A percentile compares a stretch with the other conserved stretches of the same genome.
Evolutionary conservation across 2,888 invertebrate genomes (phyloP).

Genomic region (Eumerus sabulonum): DNA sequence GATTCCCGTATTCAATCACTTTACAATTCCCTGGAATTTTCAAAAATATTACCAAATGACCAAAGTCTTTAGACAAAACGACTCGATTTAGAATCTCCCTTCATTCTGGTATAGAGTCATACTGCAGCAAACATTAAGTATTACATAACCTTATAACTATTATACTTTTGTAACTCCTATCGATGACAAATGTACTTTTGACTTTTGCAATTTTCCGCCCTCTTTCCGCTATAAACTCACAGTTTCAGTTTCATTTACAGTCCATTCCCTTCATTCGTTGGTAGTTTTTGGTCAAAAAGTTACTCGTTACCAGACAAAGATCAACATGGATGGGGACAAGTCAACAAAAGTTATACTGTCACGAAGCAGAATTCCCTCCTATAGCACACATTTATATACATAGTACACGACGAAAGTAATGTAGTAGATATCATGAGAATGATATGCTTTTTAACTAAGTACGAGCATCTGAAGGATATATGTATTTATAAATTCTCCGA

Average conservation of each 20-base stretch:
- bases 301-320: slow-evolving; percentile 34
- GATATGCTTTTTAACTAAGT: slow-evolving; percentile 40
- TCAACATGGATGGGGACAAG: slow-evolving; percentile 22
- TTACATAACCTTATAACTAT: slow-evolving; percentile 32
- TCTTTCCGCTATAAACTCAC: slow-evolving; percentile 16
- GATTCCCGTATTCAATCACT: too few species aligned
- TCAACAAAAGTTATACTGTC: slow-evolving; percentile 52
- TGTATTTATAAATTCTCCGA: slow-evolving; percentile 29
- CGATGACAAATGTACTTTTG: slow-evolving; percentile 55
- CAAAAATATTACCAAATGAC: not conserved
- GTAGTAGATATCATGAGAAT: slow-evolving; percentile 35
- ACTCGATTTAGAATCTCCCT: not conserved
- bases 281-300: slow-evolving; percentile 42
- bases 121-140: slow-evolving; percentile 3
- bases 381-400: not conserved
- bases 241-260: not conserved
- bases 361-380: slow-evolving; percentile 16
- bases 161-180: slow-evolving; percentile 41
- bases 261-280: too few species aligned
- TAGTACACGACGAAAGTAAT: too few species aligned
- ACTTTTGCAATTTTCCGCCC: slow-evolving; percentile 33
- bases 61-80: too few species aligned
- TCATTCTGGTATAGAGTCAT: too few species aligned
- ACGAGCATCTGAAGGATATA: slow-evolving; percentile 28
- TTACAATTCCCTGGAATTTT: not conserved